Conservation (phyloP, 2,888 invertebrate species). For the Habroteleia sp. region DNA sequence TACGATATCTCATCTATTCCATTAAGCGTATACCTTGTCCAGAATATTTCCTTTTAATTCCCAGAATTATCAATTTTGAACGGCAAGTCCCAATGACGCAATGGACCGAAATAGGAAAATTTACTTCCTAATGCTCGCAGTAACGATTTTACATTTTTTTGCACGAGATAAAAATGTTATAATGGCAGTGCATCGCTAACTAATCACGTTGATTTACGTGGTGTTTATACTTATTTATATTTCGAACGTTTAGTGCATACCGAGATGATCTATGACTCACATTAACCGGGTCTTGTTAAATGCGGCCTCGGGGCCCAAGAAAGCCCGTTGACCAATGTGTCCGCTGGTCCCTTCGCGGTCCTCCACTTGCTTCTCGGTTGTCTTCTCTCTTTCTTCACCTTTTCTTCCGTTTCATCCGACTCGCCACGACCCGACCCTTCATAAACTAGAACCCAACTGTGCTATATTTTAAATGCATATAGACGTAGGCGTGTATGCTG, state of each 20-base stretch:
- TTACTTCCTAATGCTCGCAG: conserved; percentile 29
- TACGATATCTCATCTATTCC: too few relatives aligned
- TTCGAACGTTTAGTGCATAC: conserved; percentile 78
- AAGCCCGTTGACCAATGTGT: conserved; percentile 64
- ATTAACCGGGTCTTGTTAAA: conserved; percentile 81
- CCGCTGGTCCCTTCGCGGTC: conserved; percentile 58
- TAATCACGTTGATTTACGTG: conserved; percentile 78
- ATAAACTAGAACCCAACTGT: conserved; percentile 80
- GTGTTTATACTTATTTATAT: conserved; percentile 80
- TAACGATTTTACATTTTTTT: conserved; percentile 23
- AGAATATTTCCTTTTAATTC: too few relatives aligned
- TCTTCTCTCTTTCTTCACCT: conserved; percentile 55
- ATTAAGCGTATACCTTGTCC: too few relatives aligned
- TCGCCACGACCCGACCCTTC: conserved; percentile 79
- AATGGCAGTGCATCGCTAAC: conserved; percentile 70
- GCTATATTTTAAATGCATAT: conserved; percentile 80
- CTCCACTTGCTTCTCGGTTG: conserved; percentile 43
- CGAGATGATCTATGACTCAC: conserved; percentile 78
- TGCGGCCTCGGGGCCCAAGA: conserved; percentile 73
- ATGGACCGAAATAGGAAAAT: conserved; percentile 23
- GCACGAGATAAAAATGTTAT: conserved; percentile 41
- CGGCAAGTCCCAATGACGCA: conserved; percentile 3
- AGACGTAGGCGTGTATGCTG: conserved; percentile 79
- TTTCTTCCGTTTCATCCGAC: conserved; percentile 65
- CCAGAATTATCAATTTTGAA: conserved; percentile 15